Conservation (phyloP, 2,888 invertebrate genomes). For the Amaurobius ferox region DNA sequence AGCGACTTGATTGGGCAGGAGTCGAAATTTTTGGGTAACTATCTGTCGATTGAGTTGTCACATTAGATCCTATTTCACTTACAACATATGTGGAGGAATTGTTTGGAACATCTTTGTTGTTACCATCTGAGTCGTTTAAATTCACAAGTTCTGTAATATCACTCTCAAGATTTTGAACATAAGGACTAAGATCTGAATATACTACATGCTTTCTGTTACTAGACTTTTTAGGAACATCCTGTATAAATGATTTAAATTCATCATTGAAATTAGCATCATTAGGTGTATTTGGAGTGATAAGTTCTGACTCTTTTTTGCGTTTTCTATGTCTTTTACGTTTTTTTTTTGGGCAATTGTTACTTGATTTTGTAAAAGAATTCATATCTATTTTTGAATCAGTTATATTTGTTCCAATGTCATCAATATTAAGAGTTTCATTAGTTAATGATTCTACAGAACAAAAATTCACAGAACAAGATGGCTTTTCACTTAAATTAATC, state of each 20-base stretch:
- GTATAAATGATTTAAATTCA: not conserved
- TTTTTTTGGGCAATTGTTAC: slow-evolving; percentile 20
- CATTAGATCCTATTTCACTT: too few relatives aligned
- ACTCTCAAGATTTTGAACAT: too few relatives aligned
- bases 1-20: not conserved
- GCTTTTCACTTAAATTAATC: too few relatives aligned
- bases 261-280: not conserved
- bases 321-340: slow-evolving; percentile 30
- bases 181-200: not conserved
- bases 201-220: not conserved
- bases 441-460: too few relatives aligned
- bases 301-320: not conserved
- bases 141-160: too few relatives aligned
- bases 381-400: not conserved
- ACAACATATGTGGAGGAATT: too few relatives aligned
- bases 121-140: too few relatives aligned
- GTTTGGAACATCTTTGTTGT: too few relatives aligned
- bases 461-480: too few relatives aligned
- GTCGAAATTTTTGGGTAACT: slow-evolving; percentile 11
- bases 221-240: not conserved
- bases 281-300: too few relatives aligned
- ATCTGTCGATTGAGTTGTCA: not conserved
- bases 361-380: not conserved
- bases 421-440: too few relatives aligned
- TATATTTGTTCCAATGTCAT: not conserved